A percentile compares a stretch with the other conserved stretches of the same genome.
Conservation (phyloP, 2,888 invertebrate genomes). For the Ariolimax columbianus region DNA sequence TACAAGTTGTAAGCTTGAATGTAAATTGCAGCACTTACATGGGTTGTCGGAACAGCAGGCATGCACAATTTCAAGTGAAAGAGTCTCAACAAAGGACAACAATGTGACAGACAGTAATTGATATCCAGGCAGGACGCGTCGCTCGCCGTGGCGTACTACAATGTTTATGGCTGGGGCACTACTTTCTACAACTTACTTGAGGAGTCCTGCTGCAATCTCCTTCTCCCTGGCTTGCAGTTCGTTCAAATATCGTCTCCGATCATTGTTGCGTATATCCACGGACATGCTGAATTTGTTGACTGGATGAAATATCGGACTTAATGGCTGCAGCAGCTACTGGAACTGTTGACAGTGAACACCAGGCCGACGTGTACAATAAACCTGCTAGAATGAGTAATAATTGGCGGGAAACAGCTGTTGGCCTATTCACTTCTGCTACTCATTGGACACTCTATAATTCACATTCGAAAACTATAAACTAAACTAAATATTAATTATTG, state of each 20-base stretch:
- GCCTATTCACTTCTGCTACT: constrained; percentile 68
- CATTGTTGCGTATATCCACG: constrained; percentile 63
- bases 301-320: constrained; percentile 10
- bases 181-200: constrained; percentile 70
- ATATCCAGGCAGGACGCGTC: constrained; percentile 56
- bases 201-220: constrained; percentile 68
- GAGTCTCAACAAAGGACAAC: constrained; percentile 32
- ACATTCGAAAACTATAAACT: background rate
- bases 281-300: constrained; percentile 59
- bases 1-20: background rate
- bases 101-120: constrained; percentile 22
- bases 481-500: constrained; percentile 11
- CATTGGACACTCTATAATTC: constrained; percentile 7
- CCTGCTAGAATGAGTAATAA: constrained; percentile 76
- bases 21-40: background rate
- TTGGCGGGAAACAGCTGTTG: constrained; percentile 77
- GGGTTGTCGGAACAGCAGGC: background rate
- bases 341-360: constrained; percentile 56
- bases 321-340: constrained; percentile 40
- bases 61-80: background rate
- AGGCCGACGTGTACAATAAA: constrained; percentile 64
- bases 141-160: constrained; percentile 64
- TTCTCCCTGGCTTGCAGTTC: constrained; percentile 59
- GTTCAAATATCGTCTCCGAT: constrained; percentile 56
- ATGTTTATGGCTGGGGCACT: constrained; percentile 75